Percentiles rank a stretch among this genome's conserved stretches.
phyloP scores from a whole-genome alignment of 37 sponge, comb jelly and placozoan genomes.

The Spongilla lacustris region DNA sequence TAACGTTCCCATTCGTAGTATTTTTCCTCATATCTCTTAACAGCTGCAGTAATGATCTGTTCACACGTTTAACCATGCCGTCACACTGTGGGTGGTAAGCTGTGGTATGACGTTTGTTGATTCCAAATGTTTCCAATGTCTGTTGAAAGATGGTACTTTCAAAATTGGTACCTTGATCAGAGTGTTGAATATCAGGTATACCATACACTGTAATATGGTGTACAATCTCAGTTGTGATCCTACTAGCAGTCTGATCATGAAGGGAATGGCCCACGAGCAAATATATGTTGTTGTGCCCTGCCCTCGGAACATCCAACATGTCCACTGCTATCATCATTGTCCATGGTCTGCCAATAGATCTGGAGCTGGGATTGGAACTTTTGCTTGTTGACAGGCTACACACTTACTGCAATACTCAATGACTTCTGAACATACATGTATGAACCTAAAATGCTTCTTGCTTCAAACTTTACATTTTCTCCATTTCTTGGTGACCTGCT shows the following conservation, averaged over 20 bases:
- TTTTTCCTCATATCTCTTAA: conserved; percentile 38
- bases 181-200: conserved; percentile 37
- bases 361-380: conserved; percentile 14
- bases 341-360: conserved; percentile 26
- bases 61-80: conserved; percentile 69
- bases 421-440: conserved; percentile 27
- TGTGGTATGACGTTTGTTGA: conserved; percentile 38
- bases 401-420: conserved; percentile 42
- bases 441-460: background rate
- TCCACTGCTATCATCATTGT: conserved; percentile 53
- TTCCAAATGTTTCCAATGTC: conserved; percentile 43
- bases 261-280: conserved; percentile 59
- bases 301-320: conserved; percentile 44
- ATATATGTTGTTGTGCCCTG: conserved; percentile 46
- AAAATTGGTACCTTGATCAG: conserved; percentile 66
- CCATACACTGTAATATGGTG: conserved; percentile 20
- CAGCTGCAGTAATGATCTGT: conserved; percentile 53
- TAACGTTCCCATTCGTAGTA: conserved; percentile 59
- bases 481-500: conserved; percentile 63
- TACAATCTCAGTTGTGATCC: conserved; percentile 26
- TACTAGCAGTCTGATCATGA: conserved; percentile 40
- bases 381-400: conserved; percentile 29
- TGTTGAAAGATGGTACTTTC: conserved; percentile 36
- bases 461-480: conserved; percentile 46
- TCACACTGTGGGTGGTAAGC: conserved; percentile 67